Evolutionary conservation across 2,888 invertebrate species (phyloP), one percentile per base, ranked within the genome.

Genomic region (Strigamia transsilvanica): DNA sequence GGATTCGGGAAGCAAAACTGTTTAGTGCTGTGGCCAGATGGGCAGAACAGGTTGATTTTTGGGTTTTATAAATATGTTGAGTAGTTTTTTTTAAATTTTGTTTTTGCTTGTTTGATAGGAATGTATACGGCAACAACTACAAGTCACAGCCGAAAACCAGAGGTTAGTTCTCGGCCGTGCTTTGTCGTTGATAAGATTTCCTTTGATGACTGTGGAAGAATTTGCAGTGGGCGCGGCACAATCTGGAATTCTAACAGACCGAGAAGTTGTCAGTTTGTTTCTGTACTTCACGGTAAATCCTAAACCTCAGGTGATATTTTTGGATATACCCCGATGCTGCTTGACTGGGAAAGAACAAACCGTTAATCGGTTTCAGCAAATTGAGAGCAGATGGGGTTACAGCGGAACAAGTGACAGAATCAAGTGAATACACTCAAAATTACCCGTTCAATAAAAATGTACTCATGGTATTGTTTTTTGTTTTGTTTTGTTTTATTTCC

Each of bases 151-250:
- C 0, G 91, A 91, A 83, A 93, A 93, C 87, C 93, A 93, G 86
- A 89, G 94, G 83, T 88, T 89, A 83, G 92, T 93, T 0, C 88
- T 95, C 0, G 93, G 93, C 0, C 87, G 91, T 80, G 93, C 94
- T 0, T 90, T 95, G 84, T 90, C 91, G 51, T 90, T 94, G 0
- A 92, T 95, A 82, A 89, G 95, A 34, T 95, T 94, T 87, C 94
- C 95, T 0, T 88, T 94, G 27, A 95, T 95, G 94, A 93, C 93
- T 0, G 92, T 94, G 0, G 94, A 95, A 87, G 95, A 95, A 87
- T 95, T 95, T 87, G 94, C 94, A 0, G 91, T 91, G 87, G 93
- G 92, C 0, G 92, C 93, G 0, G 93, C 93, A 0, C 93, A 93
- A 85, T 93, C 93, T 85, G 93, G 93, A 0, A 89, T 95, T 38